These are phyloP conservation scores for Lepidurus apus DNA, from an alignment of 1,140 invertebrate species.

Conservation along the genomic window DNA sequence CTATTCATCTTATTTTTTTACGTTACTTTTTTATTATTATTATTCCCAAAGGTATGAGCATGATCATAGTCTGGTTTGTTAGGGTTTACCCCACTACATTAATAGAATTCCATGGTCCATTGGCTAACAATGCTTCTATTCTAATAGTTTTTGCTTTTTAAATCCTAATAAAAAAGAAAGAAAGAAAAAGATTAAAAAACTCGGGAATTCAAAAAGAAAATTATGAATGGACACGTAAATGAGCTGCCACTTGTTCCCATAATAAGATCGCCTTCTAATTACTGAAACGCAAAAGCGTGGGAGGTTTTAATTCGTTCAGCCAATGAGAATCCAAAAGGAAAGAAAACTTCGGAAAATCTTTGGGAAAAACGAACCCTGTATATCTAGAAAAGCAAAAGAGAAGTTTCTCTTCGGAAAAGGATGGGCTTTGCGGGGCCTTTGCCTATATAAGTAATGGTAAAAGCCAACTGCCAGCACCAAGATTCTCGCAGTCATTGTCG, in stretches of 20 bases:
- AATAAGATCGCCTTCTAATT: conserved; percentile 14
- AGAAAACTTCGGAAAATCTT: neutral
- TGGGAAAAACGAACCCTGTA: neutral
- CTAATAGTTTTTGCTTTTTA: neutral
- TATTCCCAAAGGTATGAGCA: neutral
- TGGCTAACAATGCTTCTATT: conserved; percentile 11
- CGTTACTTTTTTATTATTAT: no score
- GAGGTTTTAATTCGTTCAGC: neutral
- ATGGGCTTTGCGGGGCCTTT: neutral
- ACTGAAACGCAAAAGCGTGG: neutral
- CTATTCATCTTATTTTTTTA: neutral
- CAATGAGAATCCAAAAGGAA: neutral
- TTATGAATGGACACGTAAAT: conserved; percentile 4
- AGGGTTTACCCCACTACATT: neutral
- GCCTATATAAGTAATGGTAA: neutral
- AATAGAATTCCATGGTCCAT: neutral
- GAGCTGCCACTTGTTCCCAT: neutral
- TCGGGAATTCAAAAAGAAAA: neutral
- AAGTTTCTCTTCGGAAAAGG: conserved; percentile 2
- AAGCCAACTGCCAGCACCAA: neutral
- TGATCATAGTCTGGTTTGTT: conserved; percentile 8
- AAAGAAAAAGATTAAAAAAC: neutral
- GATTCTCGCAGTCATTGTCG: neutral
- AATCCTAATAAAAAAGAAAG: neutral
- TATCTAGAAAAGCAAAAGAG: neutral